These are phyloP conservation scores for Pseudoatta argentina DNA, from an alignment of 1,140 invertebrate genomes.

Conservation along the genomic window DNA sequence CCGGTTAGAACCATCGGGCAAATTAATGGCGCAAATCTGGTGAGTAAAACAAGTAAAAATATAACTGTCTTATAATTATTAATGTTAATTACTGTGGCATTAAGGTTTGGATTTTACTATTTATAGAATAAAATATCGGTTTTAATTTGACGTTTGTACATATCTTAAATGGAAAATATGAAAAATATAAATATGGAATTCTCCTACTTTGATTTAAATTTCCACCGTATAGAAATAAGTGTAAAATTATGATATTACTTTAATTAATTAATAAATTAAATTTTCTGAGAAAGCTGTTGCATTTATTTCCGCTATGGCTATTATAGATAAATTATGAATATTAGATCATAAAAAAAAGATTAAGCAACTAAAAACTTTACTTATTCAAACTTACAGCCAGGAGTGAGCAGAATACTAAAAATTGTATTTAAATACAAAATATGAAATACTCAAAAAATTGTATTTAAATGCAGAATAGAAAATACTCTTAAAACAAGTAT, in stretches of 20 bases:
- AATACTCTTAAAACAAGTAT: no score
- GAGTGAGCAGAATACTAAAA: no score
- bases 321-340: not conserved
- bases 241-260: not conserved
- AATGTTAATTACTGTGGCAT: not conserved
- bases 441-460: no score
- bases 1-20: not conserved
- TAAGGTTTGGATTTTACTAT: not conserved
- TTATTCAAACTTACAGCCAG: no score
- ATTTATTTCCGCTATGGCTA: not conserved
- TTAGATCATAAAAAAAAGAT: no score
- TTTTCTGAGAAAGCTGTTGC: not conserved
- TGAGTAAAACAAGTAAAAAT: not conserved
- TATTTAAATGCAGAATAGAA: no score
- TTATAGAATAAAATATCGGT: not conserved
- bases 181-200: not conserved
- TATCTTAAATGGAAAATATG: not conserved
- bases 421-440: no score
- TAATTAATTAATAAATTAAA: not conserved
- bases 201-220: not conserved
- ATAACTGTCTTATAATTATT: not conserved
- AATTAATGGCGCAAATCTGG: slow-evolving; percentile 3
- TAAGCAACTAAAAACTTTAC: no score
- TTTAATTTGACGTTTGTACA: not conserved
- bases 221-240: not conserved